These are phyloP conservation scores for Columba guinea DNA, from an alignment of 2,797 vertebrate species.

Conservation along the genomic window DNA sequence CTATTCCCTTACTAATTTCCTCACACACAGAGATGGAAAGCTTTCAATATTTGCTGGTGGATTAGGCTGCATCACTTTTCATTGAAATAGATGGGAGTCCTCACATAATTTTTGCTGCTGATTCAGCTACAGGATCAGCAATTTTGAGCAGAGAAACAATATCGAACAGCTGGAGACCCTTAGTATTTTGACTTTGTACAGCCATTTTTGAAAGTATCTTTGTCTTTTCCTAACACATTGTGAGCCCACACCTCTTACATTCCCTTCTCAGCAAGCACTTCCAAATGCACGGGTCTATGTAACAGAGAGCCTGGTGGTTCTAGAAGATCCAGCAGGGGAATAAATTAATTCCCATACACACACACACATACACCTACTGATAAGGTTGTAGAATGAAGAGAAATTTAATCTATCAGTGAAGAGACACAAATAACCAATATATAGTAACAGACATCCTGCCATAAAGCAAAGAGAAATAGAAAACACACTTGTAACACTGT, in stretches of 20 bases:
- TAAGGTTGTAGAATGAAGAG: neutral
- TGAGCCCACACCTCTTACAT: neutral
- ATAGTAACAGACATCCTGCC: too few relatives aligned
- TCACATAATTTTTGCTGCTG: neutral
- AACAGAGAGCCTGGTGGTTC: fast-evolving
- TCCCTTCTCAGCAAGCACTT: neutral
- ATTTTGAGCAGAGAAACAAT: neutral
- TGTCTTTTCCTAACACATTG: neutral
- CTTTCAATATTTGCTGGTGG: neutral
- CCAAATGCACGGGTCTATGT: neutral
- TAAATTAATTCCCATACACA: neutral
- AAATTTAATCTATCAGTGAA: neutral
- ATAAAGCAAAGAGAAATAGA: too few relatives aligned
- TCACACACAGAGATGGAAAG: neutral
- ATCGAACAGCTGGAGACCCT: neutral
- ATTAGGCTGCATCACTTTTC: neutral
- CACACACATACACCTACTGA: neutral
- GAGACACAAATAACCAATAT: too few relatives aligned
- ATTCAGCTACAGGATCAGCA: neutral
- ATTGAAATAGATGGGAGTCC: neutral
- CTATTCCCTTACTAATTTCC: neutral
- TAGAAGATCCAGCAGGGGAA: neutral
- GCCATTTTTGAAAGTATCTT: neutral
- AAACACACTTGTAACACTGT: too few relatives aligned
- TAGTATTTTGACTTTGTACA: neutral